Conservation (phyloP, 1,140 invertebrate species). For the Drosophila repleta region DNA sequence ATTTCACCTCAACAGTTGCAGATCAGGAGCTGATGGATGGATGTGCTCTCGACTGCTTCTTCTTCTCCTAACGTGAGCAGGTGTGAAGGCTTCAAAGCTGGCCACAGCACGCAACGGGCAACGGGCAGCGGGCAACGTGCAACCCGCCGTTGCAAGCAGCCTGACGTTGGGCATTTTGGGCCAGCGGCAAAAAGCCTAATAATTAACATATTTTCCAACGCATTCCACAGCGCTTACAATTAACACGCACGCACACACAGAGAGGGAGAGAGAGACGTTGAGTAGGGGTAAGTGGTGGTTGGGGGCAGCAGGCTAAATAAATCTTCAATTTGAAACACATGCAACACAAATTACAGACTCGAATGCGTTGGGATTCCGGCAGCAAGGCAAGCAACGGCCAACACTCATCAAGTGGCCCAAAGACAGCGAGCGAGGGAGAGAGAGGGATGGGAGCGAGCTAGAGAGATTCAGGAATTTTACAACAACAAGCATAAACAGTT, state of each 20-base stretch:
- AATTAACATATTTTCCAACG: constrained; percentile 83
- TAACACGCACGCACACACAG: constrained; percentile 71
- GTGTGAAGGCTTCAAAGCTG: constrained; percentile 55
- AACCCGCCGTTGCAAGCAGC: constrained; percentile 6
- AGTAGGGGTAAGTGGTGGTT: background rate
- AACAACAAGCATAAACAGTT: constrained; percentile 32
- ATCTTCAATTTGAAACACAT: constrained; percentile 83
- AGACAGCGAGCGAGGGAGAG: constrained; percentile 2
- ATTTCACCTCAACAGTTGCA: constrained; percentile 56
- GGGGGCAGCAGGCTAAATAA: constrained; percentile 63
- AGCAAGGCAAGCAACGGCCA: constrained; percentile 39
- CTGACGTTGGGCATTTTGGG: constrained; percentile 22
- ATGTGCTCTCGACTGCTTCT: constrained; percentile 1
- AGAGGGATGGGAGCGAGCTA: background rate
- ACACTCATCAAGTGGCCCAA: constrained; percentile 61
- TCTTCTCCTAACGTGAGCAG: constrained; percentile 40
- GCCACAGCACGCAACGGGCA: constrained; percentile 17
- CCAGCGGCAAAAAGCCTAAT: constrained; percentile 71
- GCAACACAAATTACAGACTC: constrained; percentile 81
- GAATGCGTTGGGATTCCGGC: constrained; percentile 54
- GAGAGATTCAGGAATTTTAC: constrained; percentile 37
- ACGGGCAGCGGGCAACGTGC: constrained; percentile 13
- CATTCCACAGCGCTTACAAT: constrained; percentile 81
- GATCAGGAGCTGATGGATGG: constrained; percentile 38
- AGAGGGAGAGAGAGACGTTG: background rate